Evolutionary conservation across 2,113 vertebrate genomes (phyloP), one percentile per base, ranked within the genome.

Genomic region (Zosterops lateralis): DNA sequence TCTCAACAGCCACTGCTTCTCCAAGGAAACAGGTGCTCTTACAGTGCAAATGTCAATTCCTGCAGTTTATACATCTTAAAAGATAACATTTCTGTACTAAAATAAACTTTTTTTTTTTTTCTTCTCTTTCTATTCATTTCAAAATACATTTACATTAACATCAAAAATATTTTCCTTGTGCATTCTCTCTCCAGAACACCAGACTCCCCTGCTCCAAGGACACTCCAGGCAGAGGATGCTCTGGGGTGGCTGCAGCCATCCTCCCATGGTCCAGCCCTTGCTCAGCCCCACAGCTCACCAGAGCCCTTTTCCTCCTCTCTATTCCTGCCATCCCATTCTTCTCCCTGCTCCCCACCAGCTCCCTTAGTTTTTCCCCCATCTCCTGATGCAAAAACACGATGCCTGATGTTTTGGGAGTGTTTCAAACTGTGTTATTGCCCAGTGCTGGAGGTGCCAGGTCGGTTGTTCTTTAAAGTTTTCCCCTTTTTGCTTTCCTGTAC

Each of bases 401-500:
- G 20, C 54, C 57, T 14, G 38, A 38, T 17, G 3, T 38, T 80
- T 48, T 9, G 83, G 89, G 85, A 64, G 66, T 9, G 13, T 82
- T 86, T 74, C 56, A 6, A 24, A 44, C 60, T 17, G 29, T 2
- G 73, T 84, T 83, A 80, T 31, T 71, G 88, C 78, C 92, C 28
- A 57, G 7, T 29, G 82, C 80, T 65, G 75, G 88, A 9, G 21
- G 72, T 4, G 36, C 36, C 3, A 16, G 75, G 94, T 93, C 78
- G 96, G 98, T 98, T 98, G 98, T 98, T 98, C 98, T 98, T 98
- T 98, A 98, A 93, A 94, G 96, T 93, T 77, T 51, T 20, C 74
- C 92, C 84, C 45, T 97, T 65, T 97, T 95, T 87, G 95, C 96
- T 89, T 84, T 96, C 90, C 95, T 96, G 94, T 92, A 96, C 93